Evolutionary conservation across 2,797 vertebrate genomes (phyloP), one percentile per base, ranked within the genome.

Genomic region (Anguilla obscura): DNA sequence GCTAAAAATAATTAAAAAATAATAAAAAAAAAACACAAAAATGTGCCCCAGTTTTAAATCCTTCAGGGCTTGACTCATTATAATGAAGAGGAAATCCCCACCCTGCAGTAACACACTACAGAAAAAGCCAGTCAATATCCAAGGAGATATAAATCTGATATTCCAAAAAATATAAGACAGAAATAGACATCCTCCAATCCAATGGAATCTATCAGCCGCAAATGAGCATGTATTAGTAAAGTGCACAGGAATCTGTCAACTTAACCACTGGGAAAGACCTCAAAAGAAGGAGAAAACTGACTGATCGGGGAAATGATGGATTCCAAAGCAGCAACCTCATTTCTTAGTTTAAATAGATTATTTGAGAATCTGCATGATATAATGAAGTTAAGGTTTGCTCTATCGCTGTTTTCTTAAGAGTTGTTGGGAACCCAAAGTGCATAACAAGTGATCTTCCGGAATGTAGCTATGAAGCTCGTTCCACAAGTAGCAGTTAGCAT

Each of bases 41-140:
- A 4, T 82, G 79, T 82, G 40, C 18, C 79, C 45, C 45, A 82
- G 45, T 82, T 50, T 76, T 76, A 76, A 76, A 76, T 76, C 40
- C 79, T 50, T 82, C 79, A 82, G 79, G 40, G n/a, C 40, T n/a
- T 82, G 18, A 82, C 27, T 82, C 21, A 82, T n/a, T 82, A 82
- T 76, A 40, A 76, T 40, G 36, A 50, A 82, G 45, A 30, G 21
- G 24, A 82, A 24, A 82, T 82, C 7, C 76, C 76, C 36, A 16
- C 16, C 5, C 16, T 48, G 79, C 24, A n/a, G 79, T 82, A 80
- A 80, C 40, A 48, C 76, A 58, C 45, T 80, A 48, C 30, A 74
- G 69, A 36, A 4, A 80, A 80, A 48, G 40, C 76, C 40, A 80
- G 76, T 40, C 76, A 80, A 80, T 45, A 40, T 48, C 76, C 76